Percentiles rank a stretch among this genome's conserved stretches.
Conservation (phyloP, 2,888 invertebrate species). For the Drosophila rellima region DNA sequence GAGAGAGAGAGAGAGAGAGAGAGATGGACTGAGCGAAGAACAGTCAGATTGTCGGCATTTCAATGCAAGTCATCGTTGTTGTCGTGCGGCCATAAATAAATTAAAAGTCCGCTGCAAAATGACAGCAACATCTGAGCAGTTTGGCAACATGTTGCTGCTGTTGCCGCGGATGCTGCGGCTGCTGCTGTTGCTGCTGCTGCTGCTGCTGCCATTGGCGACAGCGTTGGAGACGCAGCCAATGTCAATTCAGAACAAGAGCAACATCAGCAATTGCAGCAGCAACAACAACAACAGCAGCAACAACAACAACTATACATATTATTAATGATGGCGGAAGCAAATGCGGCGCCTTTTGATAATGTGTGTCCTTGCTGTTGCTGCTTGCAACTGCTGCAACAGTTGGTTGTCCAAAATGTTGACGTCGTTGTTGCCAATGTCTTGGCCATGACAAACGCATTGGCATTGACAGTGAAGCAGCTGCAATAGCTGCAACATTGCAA, state of each 20-base stretch:
- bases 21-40: not conserved
- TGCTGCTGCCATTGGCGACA: constrained; percentile 10
- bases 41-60: constrained; percentile 42
- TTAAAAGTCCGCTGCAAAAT: constrained; percentile 79
- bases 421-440: constrained; percentile 57
- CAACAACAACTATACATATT: constrained; percentile 61
- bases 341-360: constrained; percentile 70
- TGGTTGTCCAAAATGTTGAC: constrained; percentile 68
- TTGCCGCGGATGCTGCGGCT: not conserved
- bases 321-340: constrained; percentile 78
- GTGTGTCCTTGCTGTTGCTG: constrained; percentile 57
- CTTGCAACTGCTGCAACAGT: constrained; percentile 26
- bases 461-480: constrained; percentile 62
- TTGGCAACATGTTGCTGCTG: constrained; percentile 63
- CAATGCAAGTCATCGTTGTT: constrained; percentile 68
- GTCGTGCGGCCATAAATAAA: constrained; percentile 76
- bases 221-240: constrained; percentile 25
- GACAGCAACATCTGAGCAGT: constrained; percentile 69
- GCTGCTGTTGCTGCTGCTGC: constrained; percentile 3
- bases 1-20: not conserved
- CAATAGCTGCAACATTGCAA: constrained; percentile 36
- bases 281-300: constrained; percentile 32
- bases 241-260: constrained; percentile 70
- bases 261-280: constrained; percentile 48
- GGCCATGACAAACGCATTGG: constrained; percentile 76